A percentile compares a stretch with the other conserved stretches of the same genome.
Evolutionary conservation across 2,797 vertebrate species (phyloP).

Genomic region (Gila robusta): DNA sequence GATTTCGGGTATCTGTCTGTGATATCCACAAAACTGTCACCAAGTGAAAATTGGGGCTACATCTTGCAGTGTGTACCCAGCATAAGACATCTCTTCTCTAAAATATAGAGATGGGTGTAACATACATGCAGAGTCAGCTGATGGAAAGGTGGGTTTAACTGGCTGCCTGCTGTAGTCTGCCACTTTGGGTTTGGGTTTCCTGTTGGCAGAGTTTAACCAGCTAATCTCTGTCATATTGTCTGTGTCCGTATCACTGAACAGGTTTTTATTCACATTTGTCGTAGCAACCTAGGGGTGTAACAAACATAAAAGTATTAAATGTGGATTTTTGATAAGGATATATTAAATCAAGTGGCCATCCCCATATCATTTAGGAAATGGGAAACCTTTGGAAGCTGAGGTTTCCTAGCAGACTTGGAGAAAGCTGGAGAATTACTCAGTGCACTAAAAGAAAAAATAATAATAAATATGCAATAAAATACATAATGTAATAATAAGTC

Average conservation of each 20-base stretch:
- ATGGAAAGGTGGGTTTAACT: slow-evolving; percentile 55
- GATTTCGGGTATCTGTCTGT: neutral
- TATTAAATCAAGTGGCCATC: neutral
- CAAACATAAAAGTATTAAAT: neutral
- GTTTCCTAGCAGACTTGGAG: slow-evolving; percentile 63
- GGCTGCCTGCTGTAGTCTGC: slow-evolving; percentile 83
- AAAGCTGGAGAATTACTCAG: slow-evolving; percentile 50
- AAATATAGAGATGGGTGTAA: slow-evolving; percentile 20
- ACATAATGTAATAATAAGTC: neutral
- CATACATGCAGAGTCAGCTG: slow-evolving; percentile 67
- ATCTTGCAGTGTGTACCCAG: neutral
- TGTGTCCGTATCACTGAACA: slow-evolving; percentile 92
- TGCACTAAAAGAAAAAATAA: slow-evolving; percentile 63
- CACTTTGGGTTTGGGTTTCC: slow-evolving; percentile 83
- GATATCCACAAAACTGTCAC: neutral
- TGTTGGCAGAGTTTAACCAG: slow-evolving; percentile 86
- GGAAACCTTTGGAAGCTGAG: slow-evolving; percentile 70
- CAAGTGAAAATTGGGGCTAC: neutral
- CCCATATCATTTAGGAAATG: neutral
- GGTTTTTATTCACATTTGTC: slow-evolving; percentile 79
- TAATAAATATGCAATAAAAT: slow-evolving; percentile 3
- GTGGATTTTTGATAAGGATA: neutral
- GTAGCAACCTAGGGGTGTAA: slow-evolving; percentile 59
- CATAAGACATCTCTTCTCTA: neutral
- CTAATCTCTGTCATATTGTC: slow-evolving; percentile 83